These are phyloP conservation scores for Spheniscus mendiculus DNA, from an alignment of 2,113 vertebrate species.

Conservation along the genomic window DNA sequence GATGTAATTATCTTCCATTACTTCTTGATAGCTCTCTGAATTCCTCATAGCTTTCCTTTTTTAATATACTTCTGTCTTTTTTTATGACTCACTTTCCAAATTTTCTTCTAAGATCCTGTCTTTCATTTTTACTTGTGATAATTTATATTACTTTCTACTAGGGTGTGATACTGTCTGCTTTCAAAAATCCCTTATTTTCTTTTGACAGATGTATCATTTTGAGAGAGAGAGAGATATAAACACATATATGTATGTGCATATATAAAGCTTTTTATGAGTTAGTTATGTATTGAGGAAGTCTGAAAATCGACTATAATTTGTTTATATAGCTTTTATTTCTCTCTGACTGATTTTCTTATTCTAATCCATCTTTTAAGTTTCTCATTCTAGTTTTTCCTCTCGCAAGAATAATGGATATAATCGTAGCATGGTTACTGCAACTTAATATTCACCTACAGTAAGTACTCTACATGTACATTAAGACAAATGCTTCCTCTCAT, in stretches of 20 bases:
- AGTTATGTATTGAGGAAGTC: neutral
- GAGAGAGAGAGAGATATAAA: neutral
- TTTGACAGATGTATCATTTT: conserved; percentile 11
- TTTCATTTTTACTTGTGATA: conserved; percentile 4
- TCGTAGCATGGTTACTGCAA: neutral
- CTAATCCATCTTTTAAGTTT: conserved; percentile 1
- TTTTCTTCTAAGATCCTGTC: neutral
- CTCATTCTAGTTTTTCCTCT: neutral
- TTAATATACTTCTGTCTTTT: neutral
- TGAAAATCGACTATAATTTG: conserved; percentile 19
- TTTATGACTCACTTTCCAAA: neutral
- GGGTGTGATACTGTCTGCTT: neutral
- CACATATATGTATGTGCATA: neutral
- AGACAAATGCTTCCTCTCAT: neutral
- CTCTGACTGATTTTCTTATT: neutral
- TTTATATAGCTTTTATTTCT: conserved; percentile 2
- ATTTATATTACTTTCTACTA: conserved; percentile 10
- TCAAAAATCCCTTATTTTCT: conserved; percentile 22
- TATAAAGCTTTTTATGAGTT: conserved; percentile 1
- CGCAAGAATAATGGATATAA: neutral
- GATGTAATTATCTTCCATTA: conserved; percentile 6
- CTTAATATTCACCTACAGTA: neutral
- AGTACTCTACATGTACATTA: neutral
- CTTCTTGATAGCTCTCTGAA: neutral
- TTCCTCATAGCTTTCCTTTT: conserved; percentile 21